These are phyloP conservation scores for Drosophila cardini DNA, from an alignment of 1,140 invertebrate species.

Conservation along the genomic window DNA sequence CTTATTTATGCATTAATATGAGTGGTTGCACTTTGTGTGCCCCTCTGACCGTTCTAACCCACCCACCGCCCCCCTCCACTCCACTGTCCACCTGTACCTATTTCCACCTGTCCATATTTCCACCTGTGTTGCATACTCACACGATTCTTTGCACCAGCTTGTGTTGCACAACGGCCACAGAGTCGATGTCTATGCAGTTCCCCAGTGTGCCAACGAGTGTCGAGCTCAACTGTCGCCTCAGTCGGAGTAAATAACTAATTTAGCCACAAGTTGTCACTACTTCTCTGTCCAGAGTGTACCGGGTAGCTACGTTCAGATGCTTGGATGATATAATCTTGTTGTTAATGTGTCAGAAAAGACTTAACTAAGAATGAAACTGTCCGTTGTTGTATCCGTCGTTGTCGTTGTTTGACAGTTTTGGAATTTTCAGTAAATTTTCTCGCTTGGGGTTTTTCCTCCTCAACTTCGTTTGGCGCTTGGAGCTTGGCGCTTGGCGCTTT, in stretches of 20 bases:
- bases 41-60: not conserved
- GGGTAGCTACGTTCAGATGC: constrained; percentile 15
- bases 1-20: constrained; percentile 69
- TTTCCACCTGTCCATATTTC: too few species aligned
- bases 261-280: not conserved
- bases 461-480: not conserved
- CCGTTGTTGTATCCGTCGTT: constrained; percentile 53
- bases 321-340: constrained; percentile 53
- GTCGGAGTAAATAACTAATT: constrained; percentile 23
- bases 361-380: constrained; percentile 29
- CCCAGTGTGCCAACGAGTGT: constrained; percentile 77
- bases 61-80: not conserved
- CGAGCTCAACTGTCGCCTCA: constrained; percentile 42
- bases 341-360: constrained; percentile 45
- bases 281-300: not conserved
- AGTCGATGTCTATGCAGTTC: constrained; percentile 84
- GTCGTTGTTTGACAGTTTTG: constrained; percentile 40
- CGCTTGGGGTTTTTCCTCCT: constrained; percentile 7
- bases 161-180: constrained; percentile 83
- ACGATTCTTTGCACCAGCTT: constrained; percentile 80
- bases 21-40: constrained; percentile 7
- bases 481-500: constrained; percentile 39
- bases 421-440: constrained; percentile 69
- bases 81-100: not conserved
- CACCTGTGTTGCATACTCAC: constrained; percentile 62